phyloP scores from a whole-genome alignment of 1,140 invertebrate genomes.

The Aphaenogaster rudis region DNA sequence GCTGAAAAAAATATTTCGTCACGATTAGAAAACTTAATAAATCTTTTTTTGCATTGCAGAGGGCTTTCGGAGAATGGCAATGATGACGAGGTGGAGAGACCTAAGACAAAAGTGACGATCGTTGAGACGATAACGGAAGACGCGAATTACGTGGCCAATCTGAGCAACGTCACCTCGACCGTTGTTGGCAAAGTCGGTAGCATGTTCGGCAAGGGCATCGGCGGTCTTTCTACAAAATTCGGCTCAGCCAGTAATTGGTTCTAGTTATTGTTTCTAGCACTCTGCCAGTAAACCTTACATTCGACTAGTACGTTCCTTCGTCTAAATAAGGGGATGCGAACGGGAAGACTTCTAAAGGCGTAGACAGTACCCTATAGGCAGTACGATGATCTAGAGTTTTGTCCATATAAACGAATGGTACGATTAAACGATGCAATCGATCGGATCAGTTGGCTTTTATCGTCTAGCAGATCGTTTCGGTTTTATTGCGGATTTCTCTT shows the following conservation, averaged over 20 bases:
- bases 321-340: constrained; percentile 75
- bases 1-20: not conserved
- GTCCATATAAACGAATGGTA: constrained; percentile 58
- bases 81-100: constrained; percentile 89
- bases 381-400: constrained; percentile 65
- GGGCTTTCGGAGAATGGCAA: constrained; percentile 89
- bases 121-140: constrained; percentile 88
- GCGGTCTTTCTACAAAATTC: constrained; percentile 93
- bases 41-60: constrained; percentile 71
- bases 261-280: constrained; percentile 84
- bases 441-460: constrained; percentile 49
- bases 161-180: constrained; percentile 91
- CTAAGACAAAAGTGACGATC: constrained; percentile 89
- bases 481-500: constrained; percentile 37
- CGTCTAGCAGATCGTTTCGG: constrained; percentile 24
- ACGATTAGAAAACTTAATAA: not conserved
- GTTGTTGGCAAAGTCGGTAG: constrained; percentile 93
- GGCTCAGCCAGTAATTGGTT: constrained; percentile 91
- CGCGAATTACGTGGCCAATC: constrained; percentile 89
- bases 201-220: constrained; percentile 94
- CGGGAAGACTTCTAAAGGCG: constrained; percentile 68
- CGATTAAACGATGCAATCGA: constrained; percentile 52
- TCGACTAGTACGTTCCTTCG: constrained; percentile 80
- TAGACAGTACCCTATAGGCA: constrained; percentile 48
- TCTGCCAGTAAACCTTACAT: constrained; percentile 71